Evolutionary conservation across 2,113 vertebrate genomes (phyloP).

Genomic region (Nicator chloris): DNA sequence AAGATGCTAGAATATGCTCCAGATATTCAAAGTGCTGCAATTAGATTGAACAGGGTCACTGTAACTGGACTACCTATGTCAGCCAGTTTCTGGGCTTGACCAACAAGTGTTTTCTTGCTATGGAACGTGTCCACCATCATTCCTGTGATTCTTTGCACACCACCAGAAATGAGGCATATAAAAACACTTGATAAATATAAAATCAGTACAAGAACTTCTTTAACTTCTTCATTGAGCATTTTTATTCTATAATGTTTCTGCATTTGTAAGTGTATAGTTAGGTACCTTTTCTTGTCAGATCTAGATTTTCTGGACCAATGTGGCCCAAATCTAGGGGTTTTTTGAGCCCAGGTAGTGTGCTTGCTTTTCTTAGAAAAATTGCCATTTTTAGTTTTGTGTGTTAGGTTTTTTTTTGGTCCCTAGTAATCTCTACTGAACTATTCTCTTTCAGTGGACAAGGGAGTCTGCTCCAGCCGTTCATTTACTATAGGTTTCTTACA

Average conservation of each 20-base stretch:
- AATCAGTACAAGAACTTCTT: not conserved
- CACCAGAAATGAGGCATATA: not conserved
- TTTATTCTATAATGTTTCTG: not conserved
- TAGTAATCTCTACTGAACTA: not conserved
- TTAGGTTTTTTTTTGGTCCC: not conserved
- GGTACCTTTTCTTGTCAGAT: not conserved
- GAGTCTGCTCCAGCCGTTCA: constrained; percentile 94
- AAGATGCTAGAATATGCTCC: not conserved
- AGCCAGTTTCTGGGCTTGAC: not conserved
- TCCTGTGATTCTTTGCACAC: not conserved
- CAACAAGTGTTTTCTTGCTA: not conserved
- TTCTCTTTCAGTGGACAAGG: constrained; percentile 87
- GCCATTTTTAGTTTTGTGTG: not conserved
- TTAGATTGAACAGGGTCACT: not conserved
- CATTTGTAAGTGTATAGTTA: not conserved
- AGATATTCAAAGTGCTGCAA: not conserved
- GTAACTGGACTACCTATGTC: not conserved
- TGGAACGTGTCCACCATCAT: not conserved
- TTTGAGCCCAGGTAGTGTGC: not conserved
- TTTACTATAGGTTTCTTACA: constrained; percentile 96
- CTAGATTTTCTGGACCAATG: not conserved
- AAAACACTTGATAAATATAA: not conserved
- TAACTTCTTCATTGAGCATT: not conserved
- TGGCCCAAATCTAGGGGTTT: not conserved
- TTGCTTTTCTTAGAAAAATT: not conserved